Percentiles rank a stretch among this genome's conserved stretches.
Evolutionary conservation across 2,888 invertebrate species (phyloP).

Genomic region (Timema podura): DNA sequence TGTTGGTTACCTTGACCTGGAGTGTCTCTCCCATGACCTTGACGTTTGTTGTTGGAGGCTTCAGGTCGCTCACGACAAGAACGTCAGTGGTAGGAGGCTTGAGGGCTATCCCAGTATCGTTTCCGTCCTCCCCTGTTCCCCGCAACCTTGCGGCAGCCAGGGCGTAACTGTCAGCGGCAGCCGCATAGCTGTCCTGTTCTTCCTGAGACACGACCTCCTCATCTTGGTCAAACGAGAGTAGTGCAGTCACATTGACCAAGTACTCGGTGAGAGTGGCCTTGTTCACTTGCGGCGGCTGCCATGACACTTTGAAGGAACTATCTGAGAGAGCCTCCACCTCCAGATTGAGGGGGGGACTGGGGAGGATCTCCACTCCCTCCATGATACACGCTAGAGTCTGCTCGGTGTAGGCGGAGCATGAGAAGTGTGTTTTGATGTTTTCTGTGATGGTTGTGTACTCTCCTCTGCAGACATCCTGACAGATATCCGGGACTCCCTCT

Average conservation of each 20-base stretch:
- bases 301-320: constrained; percentile 65
- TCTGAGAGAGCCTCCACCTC: constrained; percentile 70
- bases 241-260: constrained; percentile 65
- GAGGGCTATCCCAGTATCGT: too few relatives aligned
- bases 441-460: constrained; percentile 82
- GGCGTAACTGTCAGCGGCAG: constrained; percentile 23
- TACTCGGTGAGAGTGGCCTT: constrained; percentile 62
- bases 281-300: constrained; percentile 63
- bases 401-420: constrained; percentile 77
- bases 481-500: constrained; percentile 77
- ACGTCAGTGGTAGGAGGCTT: too few relatives aligned
- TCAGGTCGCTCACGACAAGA: too few relatives aligned
- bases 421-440: constrained; percentile 77
- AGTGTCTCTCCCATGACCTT: too few relatives aligned
- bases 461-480: constrained; percentile 80
- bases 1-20: too few relatives aligned
- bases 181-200: constrained; percentile 28
- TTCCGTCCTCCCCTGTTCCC: too few relatives aligned
- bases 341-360: constrained; percentile 68
- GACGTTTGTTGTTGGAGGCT: too few relatives aligned
- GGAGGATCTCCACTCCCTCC: constrained; percentile 73
- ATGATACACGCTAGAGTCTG: constrained; percentile 78
- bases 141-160: constrained; percentile 18
- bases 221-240: constrained; percentile 60
- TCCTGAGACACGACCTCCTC: constrained; percentile 17